Percentiles rank a stretch among this genome's conserved stretches.
Conservation (phyloP, 2,888 invertebrate species). For the Apodemia zela region DNA sequence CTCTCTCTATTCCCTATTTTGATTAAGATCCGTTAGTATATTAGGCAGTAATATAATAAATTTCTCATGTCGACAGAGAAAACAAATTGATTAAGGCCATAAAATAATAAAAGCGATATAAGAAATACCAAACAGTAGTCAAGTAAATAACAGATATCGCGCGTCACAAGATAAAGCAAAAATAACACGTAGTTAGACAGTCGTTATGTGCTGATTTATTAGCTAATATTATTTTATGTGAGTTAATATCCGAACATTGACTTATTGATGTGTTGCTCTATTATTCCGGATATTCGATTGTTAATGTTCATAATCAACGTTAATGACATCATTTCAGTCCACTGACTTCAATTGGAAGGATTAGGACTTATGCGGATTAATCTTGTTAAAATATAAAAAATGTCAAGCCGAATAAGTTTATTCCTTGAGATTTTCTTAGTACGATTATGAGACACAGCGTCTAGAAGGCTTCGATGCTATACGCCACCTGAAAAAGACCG, state of each 20-base stretch:
- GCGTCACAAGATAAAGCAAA: neutral
- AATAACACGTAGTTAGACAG: neutral
- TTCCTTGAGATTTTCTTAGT: too few species aligned
- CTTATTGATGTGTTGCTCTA: slow-evolving; percentile 4
- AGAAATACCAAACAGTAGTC: neutral
- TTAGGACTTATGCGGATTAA: neutral
- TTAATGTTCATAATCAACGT: neutral
- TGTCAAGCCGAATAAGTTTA: too few species aligned
- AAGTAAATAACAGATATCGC: neutral
- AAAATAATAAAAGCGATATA: slow-evolving; percentile 3
- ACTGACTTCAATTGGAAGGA: neutral
- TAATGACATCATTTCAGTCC: slow-evolving; percentile 5
- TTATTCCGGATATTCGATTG: neutral
- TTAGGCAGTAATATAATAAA: neutral
- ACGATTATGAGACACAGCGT: too few species aligned
- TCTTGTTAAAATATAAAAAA: neutral
- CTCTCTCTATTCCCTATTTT: neutral
- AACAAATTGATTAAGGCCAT: neutral
- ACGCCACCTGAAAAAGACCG: too few species aligned
- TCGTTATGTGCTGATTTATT: neutral
- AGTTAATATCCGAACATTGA: slow-evolving; percentile 5
- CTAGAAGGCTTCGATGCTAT: too few species aligned
- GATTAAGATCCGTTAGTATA: neutral
- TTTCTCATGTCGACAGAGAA: neutral
- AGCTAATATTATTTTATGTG: slow-evolving; percentile 6